These are phyloP conservation scores for Drosophila melanica DNA, from an alignment of 1,140 invertebrate species.

Conservation along the genomic window DNA sequence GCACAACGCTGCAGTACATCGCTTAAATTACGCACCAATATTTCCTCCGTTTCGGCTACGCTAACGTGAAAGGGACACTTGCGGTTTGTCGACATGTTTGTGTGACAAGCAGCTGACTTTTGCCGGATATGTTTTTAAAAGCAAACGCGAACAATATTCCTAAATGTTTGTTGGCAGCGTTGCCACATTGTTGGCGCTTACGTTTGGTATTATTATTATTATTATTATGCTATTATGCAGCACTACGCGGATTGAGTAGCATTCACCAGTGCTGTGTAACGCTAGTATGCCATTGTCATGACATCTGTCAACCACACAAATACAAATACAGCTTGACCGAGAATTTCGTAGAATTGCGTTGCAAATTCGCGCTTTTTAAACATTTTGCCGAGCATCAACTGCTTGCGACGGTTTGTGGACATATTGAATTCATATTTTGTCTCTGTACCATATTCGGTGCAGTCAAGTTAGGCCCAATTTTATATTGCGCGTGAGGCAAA, in stretches of 20 bases:
- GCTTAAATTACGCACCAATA: constrained; percentile 31
- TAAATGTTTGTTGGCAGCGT: not conserved
- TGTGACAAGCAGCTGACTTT: constrained; percentile 7
- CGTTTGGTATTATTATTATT: too few relatives aligned
- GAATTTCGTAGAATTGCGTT: constrained; percentile 63
- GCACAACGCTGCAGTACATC: constrained; percentile 37
- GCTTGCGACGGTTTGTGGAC: not conserved
- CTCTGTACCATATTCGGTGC: not conserved
- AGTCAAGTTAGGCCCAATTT: not conserved
- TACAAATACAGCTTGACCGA: constrained; percentile 7
- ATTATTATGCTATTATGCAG: too few relatives aligned
- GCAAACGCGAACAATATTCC: not conserved
- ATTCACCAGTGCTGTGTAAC: constrained; percentile 14
- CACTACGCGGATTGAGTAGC: not conserved
- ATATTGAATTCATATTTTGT: not conserved
- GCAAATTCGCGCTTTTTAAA: constrained; percentile 23
- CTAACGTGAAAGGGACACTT: constrained; percentile 38
- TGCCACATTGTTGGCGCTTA: constrained; percentile 8
- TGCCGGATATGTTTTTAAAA: constrained; percentile 1
- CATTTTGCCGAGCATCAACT: not conserved
- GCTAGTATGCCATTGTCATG: constrained; percentile 1
- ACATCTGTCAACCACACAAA: constrained; percentile 27
- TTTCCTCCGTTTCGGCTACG: constrained; percentile 39
- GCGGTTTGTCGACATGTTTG: constrained; percentile 25
- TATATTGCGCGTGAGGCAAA: not conserved